Conservation (phyloP, 2,888 invertebrate species). For the Dicranocentrus wangi region DNA sequence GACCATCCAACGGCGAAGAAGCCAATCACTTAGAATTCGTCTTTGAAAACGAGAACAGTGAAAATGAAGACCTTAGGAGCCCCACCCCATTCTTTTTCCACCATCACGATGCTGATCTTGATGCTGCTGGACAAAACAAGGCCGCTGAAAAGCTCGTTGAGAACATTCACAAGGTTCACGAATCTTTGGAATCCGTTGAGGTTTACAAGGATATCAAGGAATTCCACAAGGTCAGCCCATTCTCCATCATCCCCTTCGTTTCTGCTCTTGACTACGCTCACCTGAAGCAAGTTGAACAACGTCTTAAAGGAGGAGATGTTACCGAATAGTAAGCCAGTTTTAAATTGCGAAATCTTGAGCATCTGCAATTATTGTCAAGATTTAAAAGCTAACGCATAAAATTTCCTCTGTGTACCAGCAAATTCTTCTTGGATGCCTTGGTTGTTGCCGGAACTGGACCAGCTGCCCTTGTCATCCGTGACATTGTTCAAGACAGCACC, state of each 20-base stretch:
- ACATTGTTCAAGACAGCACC: conserved; percentile 62
- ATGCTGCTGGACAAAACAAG: conserved; percentile 62
- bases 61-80: conserved; percentile 69
- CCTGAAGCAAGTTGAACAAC: conserved; percentile 65
- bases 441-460: conserved; percentile 72
- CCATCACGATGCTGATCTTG: conserved; percentile 65
- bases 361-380: background rate
- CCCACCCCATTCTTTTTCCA: conserved; percentile 72
- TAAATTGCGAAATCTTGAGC: background rate
- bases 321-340: conserved; percentile 65
- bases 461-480: conserved; percentile 70
- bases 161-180: conserved; percentile 67
- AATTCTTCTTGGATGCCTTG: conserved; percentile 71
- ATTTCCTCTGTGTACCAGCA: conserved; percentile 51
- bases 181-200: conserved; percentile 64
- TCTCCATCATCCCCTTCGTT: conserved; percentile 68
- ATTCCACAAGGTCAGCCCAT: conserved; percentile 71
- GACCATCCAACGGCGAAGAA: conserved; percentile 67
- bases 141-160: conserved; percentile 65
- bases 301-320: conserved; percentile 67
- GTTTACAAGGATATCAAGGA: conserved; percentile 68
- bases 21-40: conserved; percentile 69
- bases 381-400: background rate
- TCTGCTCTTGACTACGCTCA: conserved; percentile 69
- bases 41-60: conserved; percentile 66